Base-by-base conservation (phyloP, 2,888 invertebrate genomes). In the Icerya purchasi region DNA sequence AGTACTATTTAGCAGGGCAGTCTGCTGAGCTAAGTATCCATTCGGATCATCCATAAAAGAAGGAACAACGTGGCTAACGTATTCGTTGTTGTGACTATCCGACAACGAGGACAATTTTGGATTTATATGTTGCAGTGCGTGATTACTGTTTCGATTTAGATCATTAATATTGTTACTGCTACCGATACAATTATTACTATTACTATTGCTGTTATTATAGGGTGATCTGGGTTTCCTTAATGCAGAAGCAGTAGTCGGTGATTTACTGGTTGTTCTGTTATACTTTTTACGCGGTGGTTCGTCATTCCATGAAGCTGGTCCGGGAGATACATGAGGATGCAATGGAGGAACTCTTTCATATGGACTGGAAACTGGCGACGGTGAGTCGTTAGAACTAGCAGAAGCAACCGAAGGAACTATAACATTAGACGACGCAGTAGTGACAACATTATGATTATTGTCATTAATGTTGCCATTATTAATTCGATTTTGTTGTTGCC, bases 1-100 rank as follows among this genome's bases (percentile, higher is more conserved):
- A 10, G 84, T 88, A 68, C 82, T 87, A 68, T 89, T 88, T 57
- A 91, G 72, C 65, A 91, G 72, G 25, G 86, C 86, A 0, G 91
- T 90, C 71, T 92, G 91, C 67, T 91, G 90, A 3, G 89, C 89
- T 65, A 92, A 74, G 72, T 89, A 92, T 2, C 89, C 91, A 67
- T 83, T 86, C 0, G 91, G 90, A 72, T 92, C 90, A 65, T 92
- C 91, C 77, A 91, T 81, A 69, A 90, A 91, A 36, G 89, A 89
- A 1, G 87, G 87, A 64, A 63, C 61, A n/a, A n/a, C n/a, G n/a
- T n/a, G n/a, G n/a, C n/a, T n/a, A n/a, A n/a, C n/a, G n/a, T n/a
- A n/a, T n/a, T n/a, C n/a, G n/a, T n/a, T n/a, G n/a, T n/a, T n/a
- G 25, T 58, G 57, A 21, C 57, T 56, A 53, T 60, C 56, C 2